These are phyloP conservation scores for Romanogobio albipinnatus DNA, from an alignment of 2,113 vertebrate genomes.

Conservation along the genomic window DNA sequence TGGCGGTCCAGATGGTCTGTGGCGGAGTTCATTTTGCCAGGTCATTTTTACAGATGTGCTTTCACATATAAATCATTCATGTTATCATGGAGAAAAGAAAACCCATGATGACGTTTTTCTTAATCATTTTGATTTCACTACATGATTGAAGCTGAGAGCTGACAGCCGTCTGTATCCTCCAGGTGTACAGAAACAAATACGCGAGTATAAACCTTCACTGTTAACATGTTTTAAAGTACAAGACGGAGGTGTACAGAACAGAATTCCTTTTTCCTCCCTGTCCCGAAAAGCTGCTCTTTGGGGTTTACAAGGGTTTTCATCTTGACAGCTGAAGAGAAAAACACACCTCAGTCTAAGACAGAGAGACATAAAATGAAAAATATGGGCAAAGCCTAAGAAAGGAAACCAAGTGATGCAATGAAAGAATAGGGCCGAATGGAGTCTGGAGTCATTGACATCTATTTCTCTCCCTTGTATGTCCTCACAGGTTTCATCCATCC, in stretches of 20 bases:
- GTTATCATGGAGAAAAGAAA: not conserved
- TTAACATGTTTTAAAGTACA: slow-evolving; percentile 17
- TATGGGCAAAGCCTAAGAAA: not conserved
- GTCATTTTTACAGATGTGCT: slow-evolving; percentile 36
- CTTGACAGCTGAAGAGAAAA: slow-evolving; percentile 13
- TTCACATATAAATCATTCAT: slow-evolving; percentile 26
- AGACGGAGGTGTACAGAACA: slow-evolving; percentile 5
- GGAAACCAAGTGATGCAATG: not conserved
- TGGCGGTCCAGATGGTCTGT: slow-evolving; percentile 25
- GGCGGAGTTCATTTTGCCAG: slow-evolving; percentile 31
- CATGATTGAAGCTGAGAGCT: slow-evolving; percentile 10
- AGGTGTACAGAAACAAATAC: slow-evolving; percentile 9
- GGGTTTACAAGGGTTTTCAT: slow-evolving; percentile 29
- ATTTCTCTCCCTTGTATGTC: slow-evolving; percentile 16
- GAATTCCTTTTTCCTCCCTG: slow-evolving; percentile 9
- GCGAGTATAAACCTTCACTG: not conserved
- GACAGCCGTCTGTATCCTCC: slow-evolving; percentile 1
- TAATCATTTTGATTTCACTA: slow-evolving; percentile 14
- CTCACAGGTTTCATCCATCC: not conserved
- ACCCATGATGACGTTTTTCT: not conserved
- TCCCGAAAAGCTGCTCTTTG: slow-evolving; percentile 13
- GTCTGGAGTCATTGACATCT: slow-evolving; percentile 19
- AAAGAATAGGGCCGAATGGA: not conserved
- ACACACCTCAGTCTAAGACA: slow-evolving; percentile 9
- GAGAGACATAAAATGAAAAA: slow-evolving; percentile 3